Base-by-base conservation (phyloP, 2,888 invertebrate species). In the Tuberolachnus salignus region DNA sequence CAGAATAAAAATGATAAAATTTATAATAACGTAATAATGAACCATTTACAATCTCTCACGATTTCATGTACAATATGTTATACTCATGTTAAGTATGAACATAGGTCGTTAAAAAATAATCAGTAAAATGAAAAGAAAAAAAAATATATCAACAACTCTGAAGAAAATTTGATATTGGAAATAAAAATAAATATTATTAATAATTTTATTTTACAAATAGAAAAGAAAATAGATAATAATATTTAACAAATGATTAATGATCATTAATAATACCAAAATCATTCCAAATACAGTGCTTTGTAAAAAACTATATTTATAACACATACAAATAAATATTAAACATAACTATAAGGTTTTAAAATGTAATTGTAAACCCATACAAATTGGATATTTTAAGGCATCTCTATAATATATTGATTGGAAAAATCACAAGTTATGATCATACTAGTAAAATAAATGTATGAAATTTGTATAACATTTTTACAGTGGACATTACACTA, bases 1-100 rank as follows among this genome's bases (percentile, higher is more conserved):
- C 51, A 44, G 63, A 74, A 74, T n/a, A n/a, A 72, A 42, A 73
- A 73, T 19, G 14, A 73, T 63, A 63, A 73, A 63, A 51, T 51
- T 51, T 51, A 51, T 64, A 53, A 19, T 51, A 51, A 49, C n/a
- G 44, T 59, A n/a, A 46, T 49, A 61, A 53, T 64, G 53, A 64
- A 55, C 23, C 21, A 51, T 63, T 51, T 63, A 71, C 46, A 71
- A 71, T 71, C 8, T 21, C 13, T 57, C 10, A 0, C 19, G 26
- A 26, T 61, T 61, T 61, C 34, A 19, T 61, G 61, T 72, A 61
- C 70, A 71, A 34, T 34, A 34, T n/a, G 3, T 46, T 53, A 34
- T 59, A 71, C 14, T 57, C 21, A 23, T 46, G 44, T 26, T 57
- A 23, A 71, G 44, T 49, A 61, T 72, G 26, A 59, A 72, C 59